phyloP scores from a whole-genome alignment of 2,888 invertebrate genomes.

The Acronicta leporina region DNA sequence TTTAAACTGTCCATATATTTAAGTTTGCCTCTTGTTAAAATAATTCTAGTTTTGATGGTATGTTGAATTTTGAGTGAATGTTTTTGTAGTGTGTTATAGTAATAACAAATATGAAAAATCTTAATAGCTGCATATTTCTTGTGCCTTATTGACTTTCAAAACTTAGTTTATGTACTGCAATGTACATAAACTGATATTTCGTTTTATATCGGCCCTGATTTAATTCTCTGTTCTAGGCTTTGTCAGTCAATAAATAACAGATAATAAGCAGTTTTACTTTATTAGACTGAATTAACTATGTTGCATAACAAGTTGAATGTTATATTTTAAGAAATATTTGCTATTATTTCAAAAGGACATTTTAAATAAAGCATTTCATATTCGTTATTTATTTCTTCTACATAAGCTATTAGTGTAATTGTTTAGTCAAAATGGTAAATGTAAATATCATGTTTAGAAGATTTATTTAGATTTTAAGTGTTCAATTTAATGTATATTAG shows the following conservation, averaged over 20 bases:
- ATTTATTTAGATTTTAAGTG: constrained; percentile 86
- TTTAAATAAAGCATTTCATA: constrained; percentile 87
- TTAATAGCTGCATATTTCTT: constrained; percentile 77
- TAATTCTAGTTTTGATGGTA: constrained; percentile 61
- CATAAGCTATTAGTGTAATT: constrained; percentile 85
- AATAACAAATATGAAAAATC: constrained; percentile 83
- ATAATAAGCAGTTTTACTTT: constrained; percentile 75
- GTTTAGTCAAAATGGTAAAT: constrained; percentile 86
- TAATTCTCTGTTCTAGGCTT: constrained; percentile 58
- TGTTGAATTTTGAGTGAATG: constrained; percentile 71
- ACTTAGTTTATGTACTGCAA: constrained; percentile 56
- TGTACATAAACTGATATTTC: constrained; percentile 16
- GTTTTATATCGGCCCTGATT: constrained; percentile 8
- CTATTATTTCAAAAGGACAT: constrained; percentile 80
- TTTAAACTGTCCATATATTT: constrained; percentile 77
- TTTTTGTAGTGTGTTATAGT: constrained; percentile 68
- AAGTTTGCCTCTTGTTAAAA: constrained; percentile 68
- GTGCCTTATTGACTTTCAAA: constrained; percentile 85
- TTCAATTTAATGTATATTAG: constrained; percentile 86
- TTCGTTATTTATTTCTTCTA: constrained; percentile 88
- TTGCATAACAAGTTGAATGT: constrained; percentile 79
- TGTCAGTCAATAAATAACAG: constrained; percentile 77
- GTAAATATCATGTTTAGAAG: constrained; percentile 88
- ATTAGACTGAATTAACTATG: constrained; percentile 84
- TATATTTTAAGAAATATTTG: constrained; percentile 81